Conservation (phyloP, 1,140 invertebrate genomes). For the Drosophila carrolli region DNA sequence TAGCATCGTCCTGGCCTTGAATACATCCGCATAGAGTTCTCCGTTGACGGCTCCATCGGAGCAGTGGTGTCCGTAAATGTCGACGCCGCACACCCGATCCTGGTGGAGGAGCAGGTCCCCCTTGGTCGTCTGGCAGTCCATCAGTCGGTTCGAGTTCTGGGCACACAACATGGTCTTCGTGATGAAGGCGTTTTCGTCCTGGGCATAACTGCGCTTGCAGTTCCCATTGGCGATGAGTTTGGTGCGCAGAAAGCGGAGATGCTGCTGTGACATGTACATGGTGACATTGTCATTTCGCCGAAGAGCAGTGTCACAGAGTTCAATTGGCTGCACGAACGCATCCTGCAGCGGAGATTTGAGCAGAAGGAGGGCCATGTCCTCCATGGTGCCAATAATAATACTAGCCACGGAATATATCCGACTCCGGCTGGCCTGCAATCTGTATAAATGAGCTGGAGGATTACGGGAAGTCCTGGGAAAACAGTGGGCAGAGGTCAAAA, state of each 20-base stretch:
- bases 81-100: conserved; percentile 48
- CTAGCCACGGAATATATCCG: conserved; percentile 6
- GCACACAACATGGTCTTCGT: conserved; percentile 44
- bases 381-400: conserved; percentile 3
- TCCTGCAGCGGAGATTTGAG: conserved; percentile 7
- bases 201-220: conserved; percentile 46
- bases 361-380: conserved; percentile 31
- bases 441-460: not conserved
- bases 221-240: conserved; percentile 27
- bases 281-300: conserved; percentile 19
- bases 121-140: conserved; percentile 37
- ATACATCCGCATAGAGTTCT: conserved; percentile 54
- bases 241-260: conserved; percentile 42
- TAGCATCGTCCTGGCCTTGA: conserved; percentile 16
- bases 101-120: conserved; percentile 41
- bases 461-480: not conserved
- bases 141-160: conserved; percentile 32
- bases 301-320: conserved; percentile 22
- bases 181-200: conserved; percentile 34
- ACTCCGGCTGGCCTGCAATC: conserved; percentile 16
- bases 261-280: conserved; percentile 37
- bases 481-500: conserved; percentile 44
- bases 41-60: conserved; percentile 33
- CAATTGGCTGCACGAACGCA: conserved; percentile 8
- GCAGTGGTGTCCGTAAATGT: conserved; percentile 51